A percentile compares a stretch with the other conserved stretches of the same genome.
phyloP scores from a whole-genome alignment of 2,797 vertebrate genomes.

The Bradypodion pumilum region DNA sequence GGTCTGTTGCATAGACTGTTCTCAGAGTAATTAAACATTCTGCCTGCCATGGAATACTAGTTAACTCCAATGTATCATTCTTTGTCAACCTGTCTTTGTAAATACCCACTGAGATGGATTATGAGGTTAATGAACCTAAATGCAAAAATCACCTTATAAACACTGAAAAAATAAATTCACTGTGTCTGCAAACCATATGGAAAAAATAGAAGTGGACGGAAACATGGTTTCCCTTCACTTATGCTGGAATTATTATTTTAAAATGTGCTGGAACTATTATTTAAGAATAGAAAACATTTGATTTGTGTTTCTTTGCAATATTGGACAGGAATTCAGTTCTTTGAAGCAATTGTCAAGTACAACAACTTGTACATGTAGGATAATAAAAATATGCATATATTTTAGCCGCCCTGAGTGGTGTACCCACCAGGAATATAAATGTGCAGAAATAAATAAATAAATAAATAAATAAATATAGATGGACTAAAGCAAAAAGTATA shows the following conservation, averaged over 20 bases:
- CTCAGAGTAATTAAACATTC: neutral
- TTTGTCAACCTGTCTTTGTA: conserved; percentile 18
- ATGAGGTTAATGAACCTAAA: neutral
- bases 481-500: neutral
- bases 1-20: neutral
- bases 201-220: neutral
- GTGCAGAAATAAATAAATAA: no score
- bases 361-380: neutral
- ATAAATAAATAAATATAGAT: no score
- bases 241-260: neutral
- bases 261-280: neutral
- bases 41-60: conserved; percentile 15
- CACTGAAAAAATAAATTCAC: neutral
- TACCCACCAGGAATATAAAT: no score
- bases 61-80: conserved; percentile 18
- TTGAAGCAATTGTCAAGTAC: neutral
- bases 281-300: neutral
- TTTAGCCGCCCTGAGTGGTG: no score
- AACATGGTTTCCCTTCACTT: neutral
- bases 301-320: neutral
- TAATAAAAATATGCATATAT: neutral
- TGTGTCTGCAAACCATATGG: neutral
- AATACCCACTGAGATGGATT: neutral
- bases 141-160: neutral
- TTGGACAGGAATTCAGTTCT: neutral